Conservation (phyloP, 2,113 vertebrate genomes). For the Xenopus borealis region DNA sequence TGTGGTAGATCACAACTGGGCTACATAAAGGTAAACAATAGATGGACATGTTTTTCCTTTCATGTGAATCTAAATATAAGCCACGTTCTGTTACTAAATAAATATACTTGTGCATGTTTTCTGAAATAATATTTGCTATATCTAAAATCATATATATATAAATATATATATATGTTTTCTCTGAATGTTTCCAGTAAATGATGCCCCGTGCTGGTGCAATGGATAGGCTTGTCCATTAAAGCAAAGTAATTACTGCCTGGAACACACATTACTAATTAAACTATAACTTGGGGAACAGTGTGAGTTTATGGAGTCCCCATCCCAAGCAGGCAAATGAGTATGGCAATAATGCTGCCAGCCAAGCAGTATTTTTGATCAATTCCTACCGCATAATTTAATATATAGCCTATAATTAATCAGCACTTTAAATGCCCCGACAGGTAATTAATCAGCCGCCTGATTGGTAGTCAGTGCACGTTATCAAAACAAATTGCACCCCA, state of each 20-base stretch:
- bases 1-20: too few species aligned
- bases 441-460: constrained; percentile 51
- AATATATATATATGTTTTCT: too few species aligned
- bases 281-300: not conserved
- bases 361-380: not conserved
- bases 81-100: too few species aligned
- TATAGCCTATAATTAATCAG: constrained; percentile 54
- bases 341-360: not conserved
- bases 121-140: too few species aligned
- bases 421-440: constrained; percentile 47
- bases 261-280: constrained; percentile 2
- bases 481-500: constrained; percentile 20
- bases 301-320: not conserved
- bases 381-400: constrained; percentile 21
- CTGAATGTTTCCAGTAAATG: too few species aligned
- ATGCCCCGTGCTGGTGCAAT: too few species aligned
- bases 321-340: not conserved
- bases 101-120: too few species aligned
- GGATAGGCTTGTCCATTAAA: not conserved
- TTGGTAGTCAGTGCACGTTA: constrained; percentile 10
- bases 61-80: too few species aligned
- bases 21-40: too few species aligned
- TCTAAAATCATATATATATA: too few species aligned
- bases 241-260: not conserved
- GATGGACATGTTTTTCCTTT: too few species aligned